Base-by-base conservation (phyloP, 2,113 vertebrate genomes). In the Perca fluviatilis region DNA sequence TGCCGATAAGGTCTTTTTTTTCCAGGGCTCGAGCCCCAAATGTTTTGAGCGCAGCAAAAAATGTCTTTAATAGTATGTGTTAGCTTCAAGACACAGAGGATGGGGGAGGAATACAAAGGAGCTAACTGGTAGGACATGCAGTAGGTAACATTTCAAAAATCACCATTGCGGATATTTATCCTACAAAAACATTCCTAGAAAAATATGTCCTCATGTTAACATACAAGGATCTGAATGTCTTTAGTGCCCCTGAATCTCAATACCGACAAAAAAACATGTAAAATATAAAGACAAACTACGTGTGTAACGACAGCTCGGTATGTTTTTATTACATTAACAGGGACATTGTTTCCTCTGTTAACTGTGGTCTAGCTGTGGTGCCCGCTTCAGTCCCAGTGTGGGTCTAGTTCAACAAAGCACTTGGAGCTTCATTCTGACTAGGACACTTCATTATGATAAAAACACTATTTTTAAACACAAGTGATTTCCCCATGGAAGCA, bases 401-500 rank as follows among this genome's bases (percentile, higher is more conserved):
- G 23, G 6, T 49, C 64, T 74, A 69, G 4, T 16, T 69, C 63
- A 50, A 60, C 27, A 57, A 36, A 64, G 10, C 30, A 67, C 79
- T 57, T 0, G 11, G 21, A 61, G 23, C 33, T 27, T 60, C 56
- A 40, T 53, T 77, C 65, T 71, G 74, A 62, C 78, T 56, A 9
- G 33, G 43, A 53, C 51, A 70, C 10, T 68, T 70, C 16, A 70
- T 74, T 27, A 46, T n/a, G 18, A 66, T 33, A 65, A 70, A 49
- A 79, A 21, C 10, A 50, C 54, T 80, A 54, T 76, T 75, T 80
- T 72, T 62, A 43, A 75, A 54, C 33, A 27, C 49, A 51, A 0
- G 51, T 73, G 25, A 89, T 79, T 79, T 82, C 58, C 72, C 75
- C 47, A 60, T 73, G 78, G 76, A 56, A 53, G 63, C 61, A 71